These are phyloP conservation scores for Adelphocoris suturalis DNA, from an alignment of 2,888 invertebrate genomes.

Conservation along the genomic window DNA sequence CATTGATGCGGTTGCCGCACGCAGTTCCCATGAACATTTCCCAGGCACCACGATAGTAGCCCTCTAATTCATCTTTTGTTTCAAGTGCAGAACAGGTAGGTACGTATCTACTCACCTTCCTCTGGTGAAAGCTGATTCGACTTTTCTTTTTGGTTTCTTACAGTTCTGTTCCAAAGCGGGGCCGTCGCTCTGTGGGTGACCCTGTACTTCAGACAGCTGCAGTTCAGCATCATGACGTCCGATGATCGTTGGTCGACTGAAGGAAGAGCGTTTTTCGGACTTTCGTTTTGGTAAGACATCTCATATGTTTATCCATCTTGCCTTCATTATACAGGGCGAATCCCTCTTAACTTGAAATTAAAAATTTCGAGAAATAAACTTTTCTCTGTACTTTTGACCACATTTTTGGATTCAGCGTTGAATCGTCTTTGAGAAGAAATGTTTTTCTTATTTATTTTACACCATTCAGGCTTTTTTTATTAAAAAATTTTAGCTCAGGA, in stretches of 20 bases:
- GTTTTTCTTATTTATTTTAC: too few relatives aligned
- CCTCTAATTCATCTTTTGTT: slow-evolving; percentile 7
- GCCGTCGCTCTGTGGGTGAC: slow-evolving; percentile 90
- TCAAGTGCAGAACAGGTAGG: too few relatives aligned
- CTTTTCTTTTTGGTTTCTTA: slow-evolving; percentile 77
- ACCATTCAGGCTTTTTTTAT: too few relatives aligned
- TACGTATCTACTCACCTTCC: background rate
- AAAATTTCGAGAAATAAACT: too few relatives aligned
- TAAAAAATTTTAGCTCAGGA: too few relatives aligned
- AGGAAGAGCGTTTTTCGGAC: slow-evolving; percentile 89
- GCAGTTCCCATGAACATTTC: background rate
- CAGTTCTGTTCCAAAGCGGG: slow-evolving; percentile 87
- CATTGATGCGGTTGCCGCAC: background rate
- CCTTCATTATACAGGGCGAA: too few relatives aligned
- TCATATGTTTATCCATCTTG: background rate
- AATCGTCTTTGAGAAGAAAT: too few relatives aligned
- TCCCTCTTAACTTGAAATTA: too few relatives aligned
- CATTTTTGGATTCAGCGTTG: too few relatives aligned
- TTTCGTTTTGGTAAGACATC: slow-evolving; percentile 88
- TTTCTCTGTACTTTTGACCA: too few relatives aligned
- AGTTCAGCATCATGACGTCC: slow-evolving; percentile 89
- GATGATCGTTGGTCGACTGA: slow-evolving; percentile 93
- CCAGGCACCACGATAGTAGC: background rate
- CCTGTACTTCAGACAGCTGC: slow-evolving; percentile 90
- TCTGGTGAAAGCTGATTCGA: slow-evolving; percentile 49